Percentiles rank a stretch among this genome's conserved stretches.
These are phyloP conservation scores for Thecophora atra DNA, from an alignment of 2,888 invertebrate genomes.

Conservation along the genomic window DNA sequence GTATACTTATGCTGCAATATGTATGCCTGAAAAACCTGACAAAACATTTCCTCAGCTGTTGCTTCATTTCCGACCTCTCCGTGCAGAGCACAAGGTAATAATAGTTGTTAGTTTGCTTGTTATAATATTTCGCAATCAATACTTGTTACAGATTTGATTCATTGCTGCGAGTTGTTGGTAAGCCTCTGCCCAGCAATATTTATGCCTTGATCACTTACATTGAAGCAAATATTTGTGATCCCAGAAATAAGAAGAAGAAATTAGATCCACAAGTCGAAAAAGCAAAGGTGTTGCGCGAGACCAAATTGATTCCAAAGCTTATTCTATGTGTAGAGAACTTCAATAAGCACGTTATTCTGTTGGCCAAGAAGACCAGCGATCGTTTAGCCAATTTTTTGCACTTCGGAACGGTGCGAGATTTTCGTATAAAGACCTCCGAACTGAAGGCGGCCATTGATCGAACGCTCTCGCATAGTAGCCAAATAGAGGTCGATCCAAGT, in stretches of 20 bases:
- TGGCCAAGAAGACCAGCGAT: constrained; percentile 70
- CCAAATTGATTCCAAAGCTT: constrained; percentile 71
- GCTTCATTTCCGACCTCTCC: constrained; percentile 57
- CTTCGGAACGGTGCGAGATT: constrained; percentile 72
- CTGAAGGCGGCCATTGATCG: constrained; percentile 69
- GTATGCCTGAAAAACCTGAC: constrained; percentile 69
- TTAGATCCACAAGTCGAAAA: constrained; percentile 65
- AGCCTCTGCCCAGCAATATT: constrained; percentile 68
- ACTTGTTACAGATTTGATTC: constrained; percentile 66
- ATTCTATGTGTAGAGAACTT: constrained; percentile 73
- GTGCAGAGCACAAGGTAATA: constrained; percentile 55
- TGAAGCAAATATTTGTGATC: constrained; percentile 67
- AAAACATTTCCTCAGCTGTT: constrained; percentile 70
- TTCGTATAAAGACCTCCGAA: constrained; percentile 69
- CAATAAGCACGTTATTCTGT: constrained; percentile 69
- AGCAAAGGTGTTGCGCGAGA: constrained; percentile 70
- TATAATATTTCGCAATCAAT: not conserved
- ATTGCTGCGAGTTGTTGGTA: constrained; percentile 69
- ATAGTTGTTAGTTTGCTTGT: not conserved
- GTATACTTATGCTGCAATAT: constrained; percentile 69
- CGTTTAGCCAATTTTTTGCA: constrained; percentile 69
- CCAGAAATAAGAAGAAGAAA: constrained; percentile 57
- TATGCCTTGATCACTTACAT: constrained; percentile 70
- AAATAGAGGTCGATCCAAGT: constrained; percentile 52
- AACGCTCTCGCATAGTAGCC: constrained; percentile 56